Conservation (phyloP, 2,113 vertebrate species). For the Heteronetta atricapilla region DNA sequence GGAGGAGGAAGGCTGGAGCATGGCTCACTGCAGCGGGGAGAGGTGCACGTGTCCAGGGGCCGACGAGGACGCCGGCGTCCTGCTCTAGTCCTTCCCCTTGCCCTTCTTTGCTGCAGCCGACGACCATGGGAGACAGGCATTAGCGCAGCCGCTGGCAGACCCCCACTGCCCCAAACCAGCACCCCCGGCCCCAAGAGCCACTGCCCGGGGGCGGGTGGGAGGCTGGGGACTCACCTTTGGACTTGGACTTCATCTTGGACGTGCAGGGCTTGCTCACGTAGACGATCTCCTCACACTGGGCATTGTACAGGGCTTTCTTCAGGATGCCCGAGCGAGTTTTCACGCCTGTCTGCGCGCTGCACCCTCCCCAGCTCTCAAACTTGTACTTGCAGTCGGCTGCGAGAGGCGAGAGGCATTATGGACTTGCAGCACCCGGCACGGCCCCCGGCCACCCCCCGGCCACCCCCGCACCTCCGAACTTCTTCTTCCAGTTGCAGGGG, state of each 20-base stretch:
- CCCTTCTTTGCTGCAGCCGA: slow-evolving; percentile 83
- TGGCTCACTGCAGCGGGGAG: slow-evolving; percentile 12
- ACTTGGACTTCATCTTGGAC: slow-evolving; percentile 85
- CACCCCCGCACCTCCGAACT: slow-evolving; percentile 86
- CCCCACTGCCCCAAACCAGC: rapidly evolving
- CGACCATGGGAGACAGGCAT: slow-evolving; percentile 37
- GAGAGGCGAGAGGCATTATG: neutral
- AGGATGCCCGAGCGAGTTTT: slow-evolving; percentile 88
- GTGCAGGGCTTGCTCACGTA: slow-evolving; percentile 91
- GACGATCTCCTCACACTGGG: slow-evolving; percentile 87
- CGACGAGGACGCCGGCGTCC: neutral
- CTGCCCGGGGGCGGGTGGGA: neutral
- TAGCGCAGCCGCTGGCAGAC: neutral
- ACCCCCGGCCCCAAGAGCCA: neutral
- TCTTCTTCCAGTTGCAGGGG: slow-evolving; percentile 98
- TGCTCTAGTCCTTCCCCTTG: slow-evolving; percentile 81
- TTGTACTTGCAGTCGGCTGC: slow-evolving; percentile 96
- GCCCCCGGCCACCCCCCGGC: rapidly evolving
- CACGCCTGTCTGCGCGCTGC: slow-evolving; percentile 82
- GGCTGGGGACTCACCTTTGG: slow-evolving; percentile 82
- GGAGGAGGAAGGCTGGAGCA: slow-evolving; percentile 18
- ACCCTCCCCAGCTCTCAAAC: slow-evolving; percentile 90
- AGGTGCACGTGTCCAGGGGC: neutral
- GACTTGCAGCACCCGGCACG: rapidly evolving
- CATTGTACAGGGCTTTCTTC: slow-evolving; percentile 93